Evolutionary conservation across 2,797 vertebrate species (phyloP), one percentile per base, ranked within the genome.

Genomic region (Crax fasciolata): DNA sequence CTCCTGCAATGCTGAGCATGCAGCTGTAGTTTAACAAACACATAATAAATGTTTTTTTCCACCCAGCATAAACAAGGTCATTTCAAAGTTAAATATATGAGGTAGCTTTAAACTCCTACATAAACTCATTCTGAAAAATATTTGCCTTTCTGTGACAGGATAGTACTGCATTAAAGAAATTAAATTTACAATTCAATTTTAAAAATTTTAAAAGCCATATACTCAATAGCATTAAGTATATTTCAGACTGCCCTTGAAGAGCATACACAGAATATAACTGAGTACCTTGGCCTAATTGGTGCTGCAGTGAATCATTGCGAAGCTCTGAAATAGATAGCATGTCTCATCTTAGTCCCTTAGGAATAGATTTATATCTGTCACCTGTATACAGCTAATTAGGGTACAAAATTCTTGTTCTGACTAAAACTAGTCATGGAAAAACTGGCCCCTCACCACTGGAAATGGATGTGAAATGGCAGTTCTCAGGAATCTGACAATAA

Each of bases 131-230:
- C 63, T 90, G 52, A 74, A 76, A 94, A 96, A 61, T 86, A 90
- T 87, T 96, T 85, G 39, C 61, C 38, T 90, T 94, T 72, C 73
- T 92, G 39, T 88, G 74, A 82, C 38, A 84, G n/a, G 17, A 65
- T 90, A 87, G 24, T 35, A 46, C 20, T 78, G 48, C 93, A 97
- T 96, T 96, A 95, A 80, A 93, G 46, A 96, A 94, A 97, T 95
- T 96, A 95, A 85, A 87, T 91, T 95, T 76, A 72, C 49, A 70
- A 95, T 92, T 93, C 65, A 79, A 93, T 93, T 91, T 85, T 67
- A 32, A 84, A 90, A 70, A 46, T 51, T 71, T 92, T 68, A 85
- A 15, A 89, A 93, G 78, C 20, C 13, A 81, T 66, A 58, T 63
- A 80, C 57, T 90, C 51, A 57, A 49, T 86, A 73, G 62, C 92